A percentile compares a stretch with the other conserved stretches of the same genome.
These are phyloP conservation scores for Anas platyrhynchos DNA, from an alignment of 2,113 vertebrate species.

Conservation along the genomic window DNA sequence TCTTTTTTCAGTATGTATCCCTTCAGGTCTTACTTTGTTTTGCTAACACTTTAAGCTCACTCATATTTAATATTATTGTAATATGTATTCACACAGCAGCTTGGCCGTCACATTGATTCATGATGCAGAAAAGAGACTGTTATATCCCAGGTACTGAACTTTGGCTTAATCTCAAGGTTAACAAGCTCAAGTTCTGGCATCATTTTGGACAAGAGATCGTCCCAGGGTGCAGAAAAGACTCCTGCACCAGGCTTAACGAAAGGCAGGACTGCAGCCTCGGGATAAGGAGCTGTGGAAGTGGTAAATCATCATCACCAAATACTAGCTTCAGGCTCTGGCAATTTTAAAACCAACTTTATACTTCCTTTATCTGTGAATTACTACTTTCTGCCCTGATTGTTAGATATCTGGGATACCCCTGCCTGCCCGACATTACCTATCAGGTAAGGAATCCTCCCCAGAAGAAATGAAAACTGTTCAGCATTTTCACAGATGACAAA, in stretches of 20 bases:
- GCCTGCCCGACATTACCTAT: accelerated
- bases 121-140: not conserved
- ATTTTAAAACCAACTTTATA: not conserved
- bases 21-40: not conserved
- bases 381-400: not conserved
- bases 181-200: not conserved
- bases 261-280: not conserved
- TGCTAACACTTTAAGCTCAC: not conserved
- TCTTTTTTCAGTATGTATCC: not conserved
- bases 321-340: not conserved
- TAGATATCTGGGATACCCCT: not conserved
- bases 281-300: not conserved
- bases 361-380: not conserved
- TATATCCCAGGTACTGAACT: not conserved
- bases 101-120: not conserved
- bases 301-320: not conserved
- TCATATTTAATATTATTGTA: not conserved
- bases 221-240: not conserved
- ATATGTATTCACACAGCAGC: not conserved
- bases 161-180: not conserved
- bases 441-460: not conserved
- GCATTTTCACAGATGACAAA: not conserved
- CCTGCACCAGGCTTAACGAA: not conserved
- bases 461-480: not conserved
- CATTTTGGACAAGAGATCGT: not conserved